These are phyloP conservation scores for Cheiracanthium punctorium DNA, from an alignment of 2,888 invertebrate species.

Conservation along the genomic window DNA sequence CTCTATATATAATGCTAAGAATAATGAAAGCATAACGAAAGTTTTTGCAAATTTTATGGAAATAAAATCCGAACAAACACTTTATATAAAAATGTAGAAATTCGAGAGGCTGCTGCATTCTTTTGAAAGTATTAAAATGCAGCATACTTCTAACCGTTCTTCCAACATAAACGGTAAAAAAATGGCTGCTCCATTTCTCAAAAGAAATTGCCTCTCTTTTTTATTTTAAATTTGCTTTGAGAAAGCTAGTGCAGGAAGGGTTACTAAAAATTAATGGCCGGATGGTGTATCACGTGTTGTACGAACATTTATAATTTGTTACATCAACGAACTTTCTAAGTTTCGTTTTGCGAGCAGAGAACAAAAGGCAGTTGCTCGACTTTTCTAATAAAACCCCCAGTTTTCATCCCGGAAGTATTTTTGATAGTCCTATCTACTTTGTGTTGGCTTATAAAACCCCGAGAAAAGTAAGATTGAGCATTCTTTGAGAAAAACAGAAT, in stretches of 20 bases:
- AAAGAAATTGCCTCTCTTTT: not conserved
- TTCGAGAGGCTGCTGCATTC: too few species aligned
- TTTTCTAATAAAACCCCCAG: conserved; percentile 42
- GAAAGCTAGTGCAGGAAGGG: not conserved
- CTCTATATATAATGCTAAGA: too few species aligned
- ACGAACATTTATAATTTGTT: conserved; percentile 44
- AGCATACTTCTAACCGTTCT: too few species aligned
- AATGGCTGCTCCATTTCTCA: conserved; percentile 3
- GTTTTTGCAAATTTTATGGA: too few species aligned
- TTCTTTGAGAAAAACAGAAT: conserved; percentile 14
- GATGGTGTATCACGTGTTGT: conserved; percentile 36
- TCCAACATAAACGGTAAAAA: too few species aligned
- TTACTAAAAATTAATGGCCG: conserved; percentile 62
- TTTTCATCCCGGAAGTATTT: conserved; percentile 29
- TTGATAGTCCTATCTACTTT: conserved; percentile 59
- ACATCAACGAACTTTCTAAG: conserved; percentile 37
- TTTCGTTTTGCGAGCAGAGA: conserved; percentile 39
- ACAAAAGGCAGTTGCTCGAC: conserved; percentile 35
- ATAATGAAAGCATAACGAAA: too few species aligned
- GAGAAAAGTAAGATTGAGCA: conserved; percentile 8
- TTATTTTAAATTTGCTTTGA: conserved; percentile 22
- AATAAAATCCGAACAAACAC: too few species aligned
- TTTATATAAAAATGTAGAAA: too few species aligned
- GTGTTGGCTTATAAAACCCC: conserved; percentile 14
- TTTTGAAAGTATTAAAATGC: too few species aligned